These are phyloP conservation scores for Epirrita christyi DNA, from an alignment of 2,888 invertebrate genomes.

Conservation along the genomic window DNA sequence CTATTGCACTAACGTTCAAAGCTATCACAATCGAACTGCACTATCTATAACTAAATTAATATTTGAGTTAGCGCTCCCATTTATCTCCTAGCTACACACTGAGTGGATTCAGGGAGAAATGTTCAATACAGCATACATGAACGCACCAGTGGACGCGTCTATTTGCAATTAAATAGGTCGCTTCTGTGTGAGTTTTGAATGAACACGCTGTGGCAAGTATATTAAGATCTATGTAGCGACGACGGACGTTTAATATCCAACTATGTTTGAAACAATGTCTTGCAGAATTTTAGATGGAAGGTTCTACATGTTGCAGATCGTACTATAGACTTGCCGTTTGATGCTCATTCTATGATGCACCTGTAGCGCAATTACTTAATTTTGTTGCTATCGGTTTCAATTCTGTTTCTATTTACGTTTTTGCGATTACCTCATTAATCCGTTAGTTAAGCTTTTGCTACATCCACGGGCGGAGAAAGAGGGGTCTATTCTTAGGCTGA, in stretches of 20 bases:
- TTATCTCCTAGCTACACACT: slow-evolving; percentile 24
- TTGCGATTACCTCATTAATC: no score
- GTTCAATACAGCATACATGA: slow-evolving; percentile 39
- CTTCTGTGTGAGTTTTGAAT: slow-evolving; percentile 22
- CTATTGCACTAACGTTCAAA: no score
- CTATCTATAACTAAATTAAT: slow-evolving; percentile 28
- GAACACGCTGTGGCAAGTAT: slow-evolving; percentile 3
- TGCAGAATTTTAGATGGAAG: no score
- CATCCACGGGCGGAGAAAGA: no score
- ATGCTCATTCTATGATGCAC: no score
- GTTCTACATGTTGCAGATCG: no score
- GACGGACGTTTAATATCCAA: background rate
- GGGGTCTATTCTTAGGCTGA: no score
- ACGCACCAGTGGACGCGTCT: slow-evolving; percentile 37
- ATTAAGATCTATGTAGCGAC: background rate
- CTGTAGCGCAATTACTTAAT: no score
- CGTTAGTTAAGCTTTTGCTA: no score
- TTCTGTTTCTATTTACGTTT: no score
- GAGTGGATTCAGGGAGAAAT: slow-evolving; percentile 28
- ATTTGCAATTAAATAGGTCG: slow-evolving; percentile 36
- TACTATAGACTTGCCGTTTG: no score
- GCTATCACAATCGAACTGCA: slow-evolving; percentile 13
- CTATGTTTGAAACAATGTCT: background rate
- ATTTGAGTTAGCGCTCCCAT: slow-evolving; percentile 34
- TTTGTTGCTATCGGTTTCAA: no score